These are phyloP conservation scores for Drosophila orosa DNA, from an alignment of 1,140 invertebrate species.

Conservation along the genomic window DNA sequence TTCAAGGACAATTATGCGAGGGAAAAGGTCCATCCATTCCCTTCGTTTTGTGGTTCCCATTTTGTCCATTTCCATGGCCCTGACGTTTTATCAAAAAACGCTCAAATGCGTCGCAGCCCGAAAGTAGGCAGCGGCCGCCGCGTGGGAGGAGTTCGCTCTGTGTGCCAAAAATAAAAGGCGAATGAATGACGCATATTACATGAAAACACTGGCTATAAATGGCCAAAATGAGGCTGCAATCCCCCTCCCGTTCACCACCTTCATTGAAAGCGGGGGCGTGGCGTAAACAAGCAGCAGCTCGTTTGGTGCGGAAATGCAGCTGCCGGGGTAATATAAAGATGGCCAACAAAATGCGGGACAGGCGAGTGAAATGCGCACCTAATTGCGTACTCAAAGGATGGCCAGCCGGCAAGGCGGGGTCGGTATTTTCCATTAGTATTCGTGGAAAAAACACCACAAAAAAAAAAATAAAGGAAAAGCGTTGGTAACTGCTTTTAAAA, in stretches of 20 bases:
- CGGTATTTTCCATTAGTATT: constrained; percentile 19
- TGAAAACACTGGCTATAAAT: constrained; percentile 35
- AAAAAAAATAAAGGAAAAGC: constrained; percentile 1
- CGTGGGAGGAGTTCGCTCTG: constrained; percentile 21
- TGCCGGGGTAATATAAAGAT: constrained; percentile 29
- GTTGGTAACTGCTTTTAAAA: constrained; percentile 10
- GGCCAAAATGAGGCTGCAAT: constrained; percentile 26
- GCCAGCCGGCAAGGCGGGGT: background rate
- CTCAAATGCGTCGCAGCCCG: constrained; percentile 50
- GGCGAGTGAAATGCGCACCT: constrained; percentile 44
- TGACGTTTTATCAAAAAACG: constrained; percentile 50
- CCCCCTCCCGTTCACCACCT: background rate
- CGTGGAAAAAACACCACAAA: constrained; percentile 5
- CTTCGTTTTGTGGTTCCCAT: constrained; percentile 13
- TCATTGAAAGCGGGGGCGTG: constrained; percentile 14
- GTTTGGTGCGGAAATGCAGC: constrained; percentile 57
- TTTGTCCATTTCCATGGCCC: constrained; percentile 26
- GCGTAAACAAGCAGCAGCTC: constrained; percentile 55
- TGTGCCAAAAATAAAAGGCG: constrained; percentile 52
- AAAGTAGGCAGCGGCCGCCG: constrained; percentile 45
- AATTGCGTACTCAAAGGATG: constrained; percentile 57
- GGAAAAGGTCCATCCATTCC: constrained; percentile 8
- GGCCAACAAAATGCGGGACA: constrained; percentile 18
- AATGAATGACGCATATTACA: constrained; percentile 59
- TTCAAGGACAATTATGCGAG: constrained; percentile 56